Percentiles rank a stretch among this genome's conserved stretches.
These are phyloP conservation scores for Nyctalus aviator DNA, from an alignment of 2,797 vertebrate genomes.

Conservation along the genomic window DNA sequence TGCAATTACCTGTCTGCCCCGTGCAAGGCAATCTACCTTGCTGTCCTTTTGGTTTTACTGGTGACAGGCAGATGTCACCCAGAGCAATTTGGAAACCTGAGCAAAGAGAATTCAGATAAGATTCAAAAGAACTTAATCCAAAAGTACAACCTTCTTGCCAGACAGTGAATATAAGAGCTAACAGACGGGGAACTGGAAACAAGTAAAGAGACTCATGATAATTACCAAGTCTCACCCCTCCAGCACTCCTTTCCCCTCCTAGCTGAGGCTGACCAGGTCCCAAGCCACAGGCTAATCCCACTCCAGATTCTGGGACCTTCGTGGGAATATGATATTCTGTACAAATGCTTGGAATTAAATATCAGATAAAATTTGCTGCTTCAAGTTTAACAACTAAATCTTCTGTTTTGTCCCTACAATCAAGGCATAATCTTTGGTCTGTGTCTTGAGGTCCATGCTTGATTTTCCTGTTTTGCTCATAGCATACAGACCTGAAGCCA, in stretches of 20 bases:
- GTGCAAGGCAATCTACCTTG: constrained; percentile 75
- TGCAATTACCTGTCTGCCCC: constrained; percentile 85
- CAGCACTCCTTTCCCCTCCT: neutral
- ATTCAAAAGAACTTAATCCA: constrained; percentile 70
- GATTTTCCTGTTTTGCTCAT: constrained; percentile 3
- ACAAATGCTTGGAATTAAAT: constrained; percentile 42
- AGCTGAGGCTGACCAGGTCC: neutral
- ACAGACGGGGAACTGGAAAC: neutral
- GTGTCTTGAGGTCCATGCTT: neutral
- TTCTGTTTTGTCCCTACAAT: neutral
- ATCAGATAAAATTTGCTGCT: neutral
- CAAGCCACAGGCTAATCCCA: neutral
- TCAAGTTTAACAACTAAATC: neutral
- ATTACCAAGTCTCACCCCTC: neutral
- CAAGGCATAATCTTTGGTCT: neutral
- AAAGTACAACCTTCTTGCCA: constrained; percentile 72
- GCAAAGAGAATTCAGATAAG: constrained; percentile 74
- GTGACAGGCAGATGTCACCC: constrained; percentile 73
- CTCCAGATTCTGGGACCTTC: neutral
- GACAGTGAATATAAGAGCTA: constrained; percentile 53
- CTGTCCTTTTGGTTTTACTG: constrained; percentile 56
- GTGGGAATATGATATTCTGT: neutral
- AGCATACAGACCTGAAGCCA: neutral
- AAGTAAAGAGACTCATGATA: constrained; percentile 11
- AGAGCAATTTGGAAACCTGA: constrained; percentile 62